These are phyloP conservation scores for Pristionchus pacificus DNA, from an alignment of 1,140 invertebrate species.

Conservation along the genomic window DNA sequence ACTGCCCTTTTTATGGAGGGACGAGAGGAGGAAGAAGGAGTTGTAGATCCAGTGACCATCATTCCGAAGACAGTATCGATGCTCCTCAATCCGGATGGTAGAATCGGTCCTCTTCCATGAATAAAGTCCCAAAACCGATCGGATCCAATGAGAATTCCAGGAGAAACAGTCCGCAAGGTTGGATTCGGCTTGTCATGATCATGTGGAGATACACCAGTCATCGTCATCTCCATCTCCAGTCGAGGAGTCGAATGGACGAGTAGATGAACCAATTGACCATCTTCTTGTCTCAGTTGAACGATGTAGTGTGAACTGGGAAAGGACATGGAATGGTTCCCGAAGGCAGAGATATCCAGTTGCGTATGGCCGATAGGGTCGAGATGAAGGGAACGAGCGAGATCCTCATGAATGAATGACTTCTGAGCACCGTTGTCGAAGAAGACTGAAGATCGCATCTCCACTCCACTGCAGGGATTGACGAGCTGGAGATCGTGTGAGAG, in stretches of 20 bases:
- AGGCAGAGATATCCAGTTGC: not conserved
- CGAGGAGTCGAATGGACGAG: not conserved
- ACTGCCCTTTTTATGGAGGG: not conserved
- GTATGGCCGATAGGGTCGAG: not conserved
- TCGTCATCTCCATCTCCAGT: not conserved
- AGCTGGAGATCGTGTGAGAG: not conserved
- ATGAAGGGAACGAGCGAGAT: not conserved
- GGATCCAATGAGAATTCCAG: not conserved
- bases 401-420: not conserved
- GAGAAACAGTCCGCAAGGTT: not conserved
- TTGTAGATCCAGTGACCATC: not conserved
- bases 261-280: too few species aligned
- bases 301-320: too few species aligned
- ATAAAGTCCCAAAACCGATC: not conserved
- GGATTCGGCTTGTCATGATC: not conserved
- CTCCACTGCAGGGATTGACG: not conserved
- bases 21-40: not conserved
- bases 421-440: not conserved
- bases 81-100: not conserved
- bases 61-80: not conserved
- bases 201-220: too few species aligned
- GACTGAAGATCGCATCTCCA: not conserved
- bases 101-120: not conserved
- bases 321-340: too few species aligned
- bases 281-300: not conserved